Percentiles rank a stretch among this genome's conserved stretches.
Conservation (phyloP, 2,113 vertebrate species). For the Eonycteris spelaea region DNA sequence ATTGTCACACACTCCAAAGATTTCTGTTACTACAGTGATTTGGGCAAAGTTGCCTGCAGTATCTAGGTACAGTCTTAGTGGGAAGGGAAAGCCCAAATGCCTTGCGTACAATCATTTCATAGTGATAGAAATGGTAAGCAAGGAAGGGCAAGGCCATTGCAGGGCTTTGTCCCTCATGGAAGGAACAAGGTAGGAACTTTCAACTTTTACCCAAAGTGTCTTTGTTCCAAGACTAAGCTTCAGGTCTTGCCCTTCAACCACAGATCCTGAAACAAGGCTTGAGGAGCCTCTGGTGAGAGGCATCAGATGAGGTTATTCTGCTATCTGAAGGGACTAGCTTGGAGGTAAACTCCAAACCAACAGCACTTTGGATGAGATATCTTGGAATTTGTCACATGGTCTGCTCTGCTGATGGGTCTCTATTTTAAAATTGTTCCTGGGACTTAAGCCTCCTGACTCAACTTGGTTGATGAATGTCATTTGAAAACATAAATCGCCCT, state of each 20-base stretch:
- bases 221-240: neutral
- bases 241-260: neutral
- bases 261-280: neutral
- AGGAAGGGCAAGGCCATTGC: neutral
- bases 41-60: neutral
- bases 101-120: neutral
- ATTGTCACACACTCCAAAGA: neutral
- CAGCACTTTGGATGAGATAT: neutral
- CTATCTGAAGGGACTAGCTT: neutral
- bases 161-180: neutral
- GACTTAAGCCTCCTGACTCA: neutral
- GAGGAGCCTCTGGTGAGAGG: neutral
- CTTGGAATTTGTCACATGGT: neutral
- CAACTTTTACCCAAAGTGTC: neutral
- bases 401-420: neutral
- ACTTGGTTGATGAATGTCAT: neutral
- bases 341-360: neutral
- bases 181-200: neutral
- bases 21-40: neutral
- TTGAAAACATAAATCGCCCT: neutral
- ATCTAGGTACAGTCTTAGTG: neutral
- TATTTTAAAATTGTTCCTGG: neutral
- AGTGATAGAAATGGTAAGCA: neutral
- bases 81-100: neutral
- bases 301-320: neutral